These are phyloP conservation scores for Ectemnius lituratus DNA, from an alignment of 2,888 invertebrate genomes.

Conservation along the genomic window DNA sequence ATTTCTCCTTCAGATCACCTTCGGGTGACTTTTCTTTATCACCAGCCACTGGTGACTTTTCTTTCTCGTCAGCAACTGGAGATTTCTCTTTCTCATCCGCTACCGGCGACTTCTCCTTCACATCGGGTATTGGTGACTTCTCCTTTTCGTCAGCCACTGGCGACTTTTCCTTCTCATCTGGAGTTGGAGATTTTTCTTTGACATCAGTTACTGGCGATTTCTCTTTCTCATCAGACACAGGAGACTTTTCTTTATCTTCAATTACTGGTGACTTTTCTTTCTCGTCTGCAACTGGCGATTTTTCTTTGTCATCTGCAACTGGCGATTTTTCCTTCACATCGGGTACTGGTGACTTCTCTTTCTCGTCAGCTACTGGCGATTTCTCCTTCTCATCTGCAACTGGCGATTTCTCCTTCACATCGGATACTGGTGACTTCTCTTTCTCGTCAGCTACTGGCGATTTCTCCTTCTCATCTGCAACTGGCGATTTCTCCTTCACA, in stretches of 20 bases:
- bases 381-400: constrained; percentile 24
- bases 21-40: constrained; percentile 12
- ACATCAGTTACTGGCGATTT: background rate
- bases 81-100: no score
- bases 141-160: no score
- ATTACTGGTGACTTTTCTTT: no score
- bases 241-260: constrained; percentile 27
- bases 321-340: background rate
- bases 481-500: background rate
- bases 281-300: background rate
- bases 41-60: constrained; percentile 6
- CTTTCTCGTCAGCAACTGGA: no score
- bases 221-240: constrained; percentile 10
- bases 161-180: no score
- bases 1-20: no score
- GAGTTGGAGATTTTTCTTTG: background rate
- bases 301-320: background rate
- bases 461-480: background rate
- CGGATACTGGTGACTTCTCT: background rate
- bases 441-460: constrained; percentile 19
- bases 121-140: no score
- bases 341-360: constrained; percentile 24
- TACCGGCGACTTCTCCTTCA: no score
- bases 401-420: constrained; percentile 7
- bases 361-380: constrained; percentile 25